phyloP scores from a whole-genome alignment of 2,888 invertebrate species.

The Drosophila meridionalis region DNA sequence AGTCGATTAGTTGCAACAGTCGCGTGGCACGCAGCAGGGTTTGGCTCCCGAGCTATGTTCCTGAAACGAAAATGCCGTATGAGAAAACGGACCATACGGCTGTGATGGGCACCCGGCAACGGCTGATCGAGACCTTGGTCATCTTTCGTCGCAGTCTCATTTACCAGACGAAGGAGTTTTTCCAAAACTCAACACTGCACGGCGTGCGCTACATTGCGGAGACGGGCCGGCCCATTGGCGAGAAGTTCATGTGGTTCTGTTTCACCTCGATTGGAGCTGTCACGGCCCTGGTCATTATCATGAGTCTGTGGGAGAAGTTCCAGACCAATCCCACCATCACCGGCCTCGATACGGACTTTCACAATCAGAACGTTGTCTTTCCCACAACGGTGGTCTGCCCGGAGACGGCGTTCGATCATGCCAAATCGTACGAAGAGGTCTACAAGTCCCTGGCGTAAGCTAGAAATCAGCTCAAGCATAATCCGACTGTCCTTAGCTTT shows the following conservation, averaged over 20 bases:
- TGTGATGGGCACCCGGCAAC: constrained; percentile 41
- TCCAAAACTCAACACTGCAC: constrained; percentile 91
- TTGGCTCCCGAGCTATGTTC: constrained; percentile 47
- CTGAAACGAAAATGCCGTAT: constrained; percentile 73
- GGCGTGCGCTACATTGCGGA: constrained; percentile 93
- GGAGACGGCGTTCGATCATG: constrained; percentile 86
- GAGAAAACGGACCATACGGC: constrained; percentile 31
- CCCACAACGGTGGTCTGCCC: constrained; percentile 90
- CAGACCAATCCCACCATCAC: constrained; percentile 94
- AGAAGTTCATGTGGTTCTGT: constrained; percentile 94
- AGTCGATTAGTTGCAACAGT: constrained; percentile 22
- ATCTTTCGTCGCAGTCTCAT: constrained; percentile 88
- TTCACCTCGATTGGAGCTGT: constrained; percentile 90
- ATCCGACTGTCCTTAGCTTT: not conserved
- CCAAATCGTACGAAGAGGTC: constrained; percentile 78
- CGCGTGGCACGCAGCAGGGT: constrained; percentile 27
- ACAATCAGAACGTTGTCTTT: constrained; percentile 92
- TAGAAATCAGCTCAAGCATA: accelerated
- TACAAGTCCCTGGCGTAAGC: constrained; percentile 80
- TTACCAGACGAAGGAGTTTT: constrained; percentile 90
- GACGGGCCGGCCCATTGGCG: constrained; percentile 90
- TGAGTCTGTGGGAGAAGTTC: constrained; percentile 92
- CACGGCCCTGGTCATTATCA: constrained; percentile 90
- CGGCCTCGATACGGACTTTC: constrained; percentile 92
- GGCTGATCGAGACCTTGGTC: constrained; percentile 65